phyloP scores from a whole-genome alignment of 2,888 invertebrate species.

The Leptogaster cylindrica region DNA sequence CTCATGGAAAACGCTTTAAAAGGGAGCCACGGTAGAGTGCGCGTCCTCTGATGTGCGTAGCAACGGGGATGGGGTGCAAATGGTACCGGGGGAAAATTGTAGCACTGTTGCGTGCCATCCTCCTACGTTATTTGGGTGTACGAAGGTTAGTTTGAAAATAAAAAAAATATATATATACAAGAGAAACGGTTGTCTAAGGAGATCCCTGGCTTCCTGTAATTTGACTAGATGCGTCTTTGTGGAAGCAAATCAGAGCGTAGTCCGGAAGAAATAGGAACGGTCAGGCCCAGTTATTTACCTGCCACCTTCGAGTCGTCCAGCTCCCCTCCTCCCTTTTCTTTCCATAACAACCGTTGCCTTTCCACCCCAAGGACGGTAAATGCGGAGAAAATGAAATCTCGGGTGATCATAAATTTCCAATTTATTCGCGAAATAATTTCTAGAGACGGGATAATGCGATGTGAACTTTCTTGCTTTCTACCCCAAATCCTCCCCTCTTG shows the following conservation, averaged over 20 bases:
- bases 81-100: conserved; percentile 19
- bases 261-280: conserved; percentile 1
- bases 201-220: conserved; percentile 29
- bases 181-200: conserved; percentile 24
- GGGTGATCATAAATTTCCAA: conserved; percentile 48
- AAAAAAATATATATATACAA: conserved; percentile 17
- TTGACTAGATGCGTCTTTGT: conserved; percentile 17
- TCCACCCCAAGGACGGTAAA: neutral
- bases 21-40: neutral
- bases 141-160: conserved; percentile 21
- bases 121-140: conserved; percentile 1
- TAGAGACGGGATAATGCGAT: conserved; percentile 47
- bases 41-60: neutral
- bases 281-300: too few relatives aligned
- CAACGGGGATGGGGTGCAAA: neutral
- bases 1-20: neutral
- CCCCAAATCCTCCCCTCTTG: neutral
- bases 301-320: too few relatives aligned
- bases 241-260: neutral
- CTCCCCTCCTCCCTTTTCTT: too few relatives aligned
- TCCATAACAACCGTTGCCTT: too few relatives aligned
- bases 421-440: conserved; percentile 48
- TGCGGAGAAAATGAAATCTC: conserved; percentile 45
- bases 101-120: conserved; percentile 31
- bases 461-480: conserved; percentile 43